phyloP scores from a whole-genome alignment of 2,113 vertebrate genomes.

The Toxotes chatareus region DNA sequence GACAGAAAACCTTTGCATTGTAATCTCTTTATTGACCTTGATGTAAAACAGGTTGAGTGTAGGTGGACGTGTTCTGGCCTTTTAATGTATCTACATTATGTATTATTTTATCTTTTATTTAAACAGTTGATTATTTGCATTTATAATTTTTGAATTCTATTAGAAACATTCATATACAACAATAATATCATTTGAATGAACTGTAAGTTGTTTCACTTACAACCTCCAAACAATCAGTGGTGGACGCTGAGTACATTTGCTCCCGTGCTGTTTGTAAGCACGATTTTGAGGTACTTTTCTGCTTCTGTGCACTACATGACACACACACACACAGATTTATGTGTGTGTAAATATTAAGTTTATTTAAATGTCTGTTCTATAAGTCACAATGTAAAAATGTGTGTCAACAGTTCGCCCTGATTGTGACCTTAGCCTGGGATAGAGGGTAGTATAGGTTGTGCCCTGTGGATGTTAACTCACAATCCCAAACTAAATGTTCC shows the following conservation, averaged over 20 bases:
- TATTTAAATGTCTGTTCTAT: background rate
- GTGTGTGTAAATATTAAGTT: constrained; percentile 1
- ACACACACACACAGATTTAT: no score
- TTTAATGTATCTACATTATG: constrained; percentile 14
- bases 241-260: background rate
- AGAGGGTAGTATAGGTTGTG: constrained; percentile 21
- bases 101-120: background rate
- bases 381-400: constrained; percentile 8
- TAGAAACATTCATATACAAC: constrained; percentile 12
- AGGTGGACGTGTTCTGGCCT: constrained; percentile 22
- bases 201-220: background rate
- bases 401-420: background rate
- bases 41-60: constrained; percentile 59
- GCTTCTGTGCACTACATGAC: no score
- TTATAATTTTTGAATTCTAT: constrained; percentile 30
- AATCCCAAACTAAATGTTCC: constrained; percentile 47
- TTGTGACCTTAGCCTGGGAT: constrained; percentile 46
- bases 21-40: constrained; percentile 73
- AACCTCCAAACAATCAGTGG: background rate
- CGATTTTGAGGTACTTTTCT: background rate
- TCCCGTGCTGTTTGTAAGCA: background rate
- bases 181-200: background rate
- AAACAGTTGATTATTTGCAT: constrained; percentile 27
- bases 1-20: constrained; percentile 64
- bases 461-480: constrained; percentile 35